Evolutionary conservation across 1,140 invertebrate species (phyloP).

Genomic region (Psilanteris sp.): DNA sequence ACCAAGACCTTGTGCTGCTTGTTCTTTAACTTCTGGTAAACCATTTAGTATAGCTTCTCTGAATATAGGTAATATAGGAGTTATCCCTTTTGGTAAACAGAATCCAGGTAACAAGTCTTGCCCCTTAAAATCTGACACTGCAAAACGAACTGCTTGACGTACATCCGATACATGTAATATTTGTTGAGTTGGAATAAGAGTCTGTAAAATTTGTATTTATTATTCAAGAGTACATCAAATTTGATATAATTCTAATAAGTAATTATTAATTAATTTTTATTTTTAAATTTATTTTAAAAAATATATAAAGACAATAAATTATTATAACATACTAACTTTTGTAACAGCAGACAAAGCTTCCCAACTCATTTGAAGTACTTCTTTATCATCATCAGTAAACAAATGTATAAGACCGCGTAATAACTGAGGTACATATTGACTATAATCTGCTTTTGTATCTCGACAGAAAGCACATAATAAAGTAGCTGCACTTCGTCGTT

Average conservation of each 20-base stretch:
- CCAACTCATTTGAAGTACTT: conserved; percentile 92
- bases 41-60: conserved; percentile 97
- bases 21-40: conserved; percentile 95
- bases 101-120: conserved; percentile 93
- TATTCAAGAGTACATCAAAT: not conserved
- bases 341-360: conserved; percentile 94
- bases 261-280: not conserved
- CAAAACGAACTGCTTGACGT: conserved; percentile 93
- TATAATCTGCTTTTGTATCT: conserved; percentile 92
- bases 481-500: conserved; percentile 89
- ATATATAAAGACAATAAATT: too few species aligned
- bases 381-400: conserved; percentile 89
- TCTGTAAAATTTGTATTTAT: conserved; percentile 74
- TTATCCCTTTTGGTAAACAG: conserved; percentile 95
- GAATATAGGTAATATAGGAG: conserved; percentile 95
- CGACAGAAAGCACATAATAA: conserved; percentile 94
- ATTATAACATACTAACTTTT: conserved; percentile 81
- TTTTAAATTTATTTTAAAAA: too few species aligned
- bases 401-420: conserved; percentile 92
- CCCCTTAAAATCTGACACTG: conserved; percentile 91
- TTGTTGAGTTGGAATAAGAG: conserved; percentile 89
- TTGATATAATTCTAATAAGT: not conserved
- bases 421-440: conserved; percentile 92
- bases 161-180: conserved; percentile 92
- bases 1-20: conserved; percentile 94